Evolutionary conservation across 2,888 invertebrate species (phyloP).

Genomic region (Hirudinaria manillensis): DNA sequence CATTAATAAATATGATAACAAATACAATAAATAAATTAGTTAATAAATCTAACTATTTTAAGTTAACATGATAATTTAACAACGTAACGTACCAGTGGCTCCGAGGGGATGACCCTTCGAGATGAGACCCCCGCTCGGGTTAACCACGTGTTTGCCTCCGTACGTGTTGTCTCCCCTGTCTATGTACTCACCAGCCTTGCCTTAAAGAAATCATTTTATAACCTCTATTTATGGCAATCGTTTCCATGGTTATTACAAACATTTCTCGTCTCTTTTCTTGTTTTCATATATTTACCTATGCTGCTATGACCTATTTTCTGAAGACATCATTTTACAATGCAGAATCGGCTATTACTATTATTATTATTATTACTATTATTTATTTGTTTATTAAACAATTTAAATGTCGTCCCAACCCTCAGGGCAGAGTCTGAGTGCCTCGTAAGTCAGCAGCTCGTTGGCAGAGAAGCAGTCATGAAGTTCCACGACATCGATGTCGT

Average conservation of each 20-base stretch:
- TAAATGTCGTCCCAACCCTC: conserved; percentile 46
- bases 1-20: too few relatives aligned
- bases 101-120: conserved; percentile 97
- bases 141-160: conserved; percentile 91
- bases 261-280: too few relatives aligned
- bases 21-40: background rate
- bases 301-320: too few relatives aligned
- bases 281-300: too few relatives aligned
- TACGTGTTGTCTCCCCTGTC: conserved; percentile 94
- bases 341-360: too few relatives aligned
- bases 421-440: conserved; percentile 82
- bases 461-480: conserved; percentile 96
- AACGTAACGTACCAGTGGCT: conserved; percentile 68
- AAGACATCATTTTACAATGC: too few relatives aligned
- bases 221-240: background rate
- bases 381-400: too few relatives aligned
- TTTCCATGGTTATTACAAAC: background rate
- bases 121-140: conserved; percentile 97
- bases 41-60: background rate
- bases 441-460: conserved; percentile 93
- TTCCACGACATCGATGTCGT: conserved; percentile 86
- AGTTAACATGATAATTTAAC: background rate
- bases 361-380: too few relatives aligned
- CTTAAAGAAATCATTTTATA: conserved; percentile 41
- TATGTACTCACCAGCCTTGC: conserved; percentile 79